These are phyloP conservation scores for Dendrolimus punctatus DNA, from an alignment of 1,140 invertebrate species.

Conservation along the genomic window DNA sequence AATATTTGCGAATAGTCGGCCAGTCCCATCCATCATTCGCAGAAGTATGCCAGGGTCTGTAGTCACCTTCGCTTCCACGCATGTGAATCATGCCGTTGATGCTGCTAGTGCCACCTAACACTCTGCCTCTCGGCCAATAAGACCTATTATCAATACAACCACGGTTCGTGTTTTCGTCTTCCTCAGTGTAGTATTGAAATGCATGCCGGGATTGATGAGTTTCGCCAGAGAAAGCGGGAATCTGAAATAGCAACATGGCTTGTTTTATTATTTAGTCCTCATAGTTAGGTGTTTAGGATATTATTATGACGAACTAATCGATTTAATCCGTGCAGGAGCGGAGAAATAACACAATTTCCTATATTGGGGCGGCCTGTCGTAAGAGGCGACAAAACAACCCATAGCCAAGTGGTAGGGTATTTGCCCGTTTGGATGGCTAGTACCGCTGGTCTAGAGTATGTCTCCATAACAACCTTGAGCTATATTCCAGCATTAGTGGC, in stretches of 20 bases:
- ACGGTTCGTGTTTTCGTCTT: conserved; percentile 36
- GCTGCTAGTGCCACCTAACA: conserved; percentile 76
- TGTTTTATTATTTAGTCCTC: no score
- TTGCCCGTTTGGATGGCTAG: no score
- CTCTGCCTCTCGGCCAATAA: conserved; percentile 73
- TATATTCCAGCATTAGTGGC: no score
- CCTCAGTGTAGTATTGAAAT: conserved; percentile 53
- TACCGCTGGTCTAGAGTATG: no score
- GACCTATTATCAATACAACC: conserved; percentile 48
- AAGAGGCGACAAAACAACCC: no score
- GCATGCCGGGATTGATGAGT: conserved; percentile 36
- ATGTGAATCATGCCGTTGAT: conserved; percentile 79
- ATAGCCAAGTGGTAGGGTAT: no score
- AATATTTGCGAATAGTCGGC: conserved; percentile 78
- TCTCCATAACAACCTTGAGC: no score
- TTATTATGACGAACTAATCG: no score
- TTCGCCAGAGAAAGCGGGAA: conserved; percentile 44
- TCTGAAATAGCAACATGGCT: conserved; percentile 26
- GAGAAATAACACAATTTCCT: no score
- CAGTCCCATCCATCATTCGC: conserved; percentile 76
- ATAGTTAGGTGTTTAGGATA: no score
- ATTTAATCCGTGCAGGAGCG: no score
- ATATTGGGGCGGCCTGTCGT: no score
- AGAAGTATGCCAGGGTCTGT: conserved; percentile 75
- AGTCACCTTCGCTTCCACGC: conserved; percentile 77